phyloP scores from a whole-genome alignment of 1,140 invertebrate genomes.

The Drosophila gunungcola region DNA sequence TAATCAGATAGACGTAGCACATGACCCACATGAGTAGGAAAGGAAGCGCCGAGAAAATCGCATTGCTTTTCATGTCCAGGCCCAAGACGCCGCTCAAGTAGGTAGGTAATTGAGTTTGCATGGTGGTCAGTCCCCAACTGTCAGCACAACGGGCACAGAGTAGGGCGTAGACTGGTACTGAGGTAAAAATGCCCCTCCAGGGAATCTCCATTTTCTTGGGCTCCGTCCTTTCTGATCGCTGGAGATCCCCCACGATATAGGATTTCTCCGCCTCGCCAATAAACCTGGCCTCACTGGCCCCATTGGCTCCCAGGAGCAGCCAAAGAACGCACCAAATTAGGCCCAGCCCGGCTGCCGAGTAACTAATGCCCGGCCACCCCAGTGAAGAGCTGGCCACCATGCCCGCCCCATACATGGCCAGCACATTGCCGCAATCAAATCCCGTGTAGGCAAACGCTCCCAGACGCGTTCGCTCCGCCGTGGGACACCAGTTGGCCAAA shows the following conservation, averaged over 20 bases:
- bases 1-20: conserved; percentile 88
- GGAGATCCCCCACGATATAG: conserved; percentile 86
- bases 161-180: conserved; percentile 93
- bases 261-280: conserved; percentile 87
- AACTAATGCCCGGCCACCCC: conserved; percentile 93
- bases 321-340: conserved; percentile 88
- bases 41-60: conserved; percentile 91
- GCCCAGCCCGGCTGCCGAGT: conserved; percentile 88
- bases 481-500: conserved; percentile 85
- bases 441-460: conserved; percentile 88
- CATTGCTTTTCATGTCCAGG: conserved; percentile 91
- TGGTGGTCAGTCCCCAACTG: conserved; percentile 97
- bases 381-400: conserved; percentile 86
- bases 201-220: conserved; percentile 85
- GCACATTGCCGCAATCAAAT: conserved; percentile 90
- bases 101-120: conserved; percentile 95
- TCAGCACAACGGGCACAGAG: conserved; percentile 93
- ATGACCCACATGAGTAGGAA: conserved; percentile 91
- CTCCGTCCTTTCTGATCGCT: conserved; percentile 35
- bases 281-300: conserved; percentile 87
- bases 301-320: conserved; percentile 88
- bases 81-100: conserved; percentile 94
- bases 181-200: conserved; percentile 92
- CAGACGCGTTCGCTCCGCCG: conserved; percentile 86
- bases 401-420: conserved; percentile 88